Evolutionary conservation across 1,140 invertebrate species (phyloP), one percentile per base, ranked within the genome.

Genomic region (Formica selysi): DNA sequence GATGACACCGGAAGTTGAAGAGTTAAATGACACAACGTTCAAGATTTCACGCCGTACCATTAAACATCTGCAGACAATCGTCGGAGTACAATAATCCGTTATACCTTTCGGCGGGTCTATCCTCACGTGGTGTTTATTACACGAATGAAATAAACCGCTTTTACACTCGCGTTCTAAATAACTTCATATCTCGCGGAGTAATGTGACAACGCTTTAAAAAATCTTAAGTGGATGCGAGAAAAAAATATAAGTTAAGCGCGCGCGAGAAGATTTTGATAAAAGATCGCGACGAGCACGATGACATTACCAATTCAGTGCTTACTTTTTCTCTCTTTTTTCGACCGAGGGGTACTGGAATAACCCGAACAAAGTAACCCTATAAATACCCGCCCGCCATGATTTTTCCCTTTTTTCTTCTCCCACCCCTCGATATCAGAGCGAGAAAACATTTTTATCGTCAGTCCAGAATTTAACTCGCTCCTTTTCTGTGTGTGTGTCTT

Each of bases 381-480:
- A 89, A 89, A 87, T 85, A 90, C 86, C 32, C 85, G 51, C 67
- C 16, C 38, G 62, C 36, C n/a, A 6, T 48, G 62, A 38, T 44
- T 61, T 44, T 29, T 54, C 44, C 6, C n/a, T 59, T 74, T 73
- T 62, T 44, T 61, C 67, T 73, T 51, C 38, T 64, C 68, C 19
- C 41, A 57, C 70, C 38, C 41, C 68, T 44, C 41, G 41, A 70
- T 91, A 88, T 87, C 86, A 62, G 65, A 84, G 68, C 62, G 64
- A 89, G 67, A 81, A 80, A 79, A 91, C 85, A 91, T 87, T 91
- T 85, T 89, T 89, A 84, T 91, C 90, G 87, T 89, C 87, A 89
- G 78, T 79, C 74, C 76, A 61, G 57, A 64, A 74, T 79, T 54
- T 65, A 13, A 78, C 73, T 62, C 19, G 62, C 44, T 62, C 32